Evolutionary conservation across 2,888 invertebrate genomes (phyloP), one percentile per base, ranked within the genome.

Genomic region (Rapana venosa): DNA sequence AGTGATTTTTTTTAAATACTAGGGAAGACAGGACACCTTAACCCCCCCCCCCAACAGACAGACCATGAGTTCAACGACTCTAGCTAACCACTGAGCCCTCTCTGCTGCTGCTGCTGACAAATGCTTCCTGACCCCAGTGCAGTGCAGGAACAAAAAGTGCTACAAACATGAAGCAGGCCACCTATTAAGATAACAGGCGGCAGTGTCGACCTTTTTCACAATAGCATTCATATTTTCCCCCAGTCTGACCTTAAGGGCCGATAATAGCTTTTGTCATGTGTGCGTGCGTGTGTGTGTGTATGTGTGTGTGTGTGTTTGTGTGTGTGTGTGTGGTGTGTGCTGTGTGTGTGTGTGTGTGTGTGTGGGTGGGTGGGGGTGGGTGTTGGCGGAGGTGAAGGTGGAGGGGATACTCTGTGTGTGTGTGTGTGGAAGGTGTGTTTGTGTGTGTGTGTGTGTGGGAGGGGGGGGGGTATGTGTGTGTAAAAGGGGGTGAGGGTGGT

Each of bases 231-330:
- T 17, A 66, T 26, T 66, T 26, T 66, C 13, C 66, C 8, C 47
- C 47, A n/a, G 2, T 47, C 47, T 47, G 47, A 47, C 47, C 47
- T 47, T 47, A 0, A 22, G 1, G 1, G 79, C 32, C 35, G 79
- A 79, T 35, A 79, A 32, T 35, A 22, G 17, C 79, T 74, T 74
- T 74, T 79, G 79, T 79, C 79, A 79, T 32, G 32, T 35, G 35
- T 79, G 47, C 74, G 11, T 74, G 6, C n/a, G 74, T 74, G 74
- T 74, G 74, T 26, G 74, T 74, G 74, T 74, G 74, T 26, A n/a
- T 74, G 74, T 74, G 32, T 77, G 79, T 79, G 79, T 79, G 79
- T 79, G 79, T 79, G 32, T 79, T 15, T 2, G 79, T 32, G 79
- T 2, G 79, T 74, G 74, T 74, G 74, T 26, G 74, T 74, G 74